Conservation (phyloP, 2,888 invertebrate genomes). For the Caenorhabditis drosophilae region DNA sequence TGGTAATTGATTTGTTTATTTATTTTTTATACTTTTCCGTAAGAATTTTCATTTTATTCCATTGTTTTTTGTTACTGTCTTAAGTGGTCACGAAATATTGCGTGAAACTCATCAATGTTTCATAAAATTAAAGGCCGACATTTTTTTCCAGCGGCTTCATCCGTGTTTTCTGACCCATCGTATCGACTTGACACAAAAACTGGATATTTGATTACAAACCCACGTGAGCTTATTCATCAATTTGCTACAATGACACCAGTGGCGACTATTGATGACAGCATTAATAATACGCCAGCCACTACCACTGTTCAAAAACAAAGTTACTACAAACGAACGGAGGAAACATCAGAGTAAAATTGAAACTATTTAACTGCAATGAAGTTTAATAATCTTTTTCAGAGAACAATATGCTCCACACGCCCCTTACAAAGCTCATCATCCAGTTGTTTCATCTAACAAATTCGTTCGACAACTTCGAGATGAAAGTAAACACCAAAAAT, state of each 20-base stretch:
- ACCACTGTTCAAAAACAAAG: slow-evolving; percentile 54
- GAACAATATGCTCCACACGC: slow-evolving; percentile 55
- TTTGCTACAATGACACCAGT: slow-evolving; percentile 68
- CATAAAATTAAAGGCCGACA: too few species aligned
- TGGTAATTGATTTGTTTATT: slow-evolving; percentile 18
- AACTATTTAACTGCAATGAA: too few species aligned
- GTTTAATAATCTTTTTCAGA: too few species aligned
- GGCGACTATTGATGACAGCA: slow-evolving; percentile 47
- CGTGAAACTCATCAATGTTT: too few species aligned
- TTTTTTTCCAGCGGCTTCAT: slow-evolving; percentile 40
- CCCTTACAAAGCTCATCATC: slow-evolving; percentile 55
- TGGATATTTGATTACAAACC: slow-evolving; percentile 67
- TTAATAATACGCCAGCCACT: slow-evolving; percentile 51
- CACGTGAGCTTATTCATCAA: slow-evolving; percentile 66
- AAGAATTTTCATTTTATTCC: slow-evolving; percentile 6
- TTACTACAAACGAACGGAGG: slow-evolving; percentile 58
- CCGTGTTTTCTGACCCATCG: slow-evolving; percentile 57
- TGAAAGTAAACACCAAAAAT: too few species aligned
- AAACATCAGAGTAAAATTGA: slow-evolving; percentile 48
- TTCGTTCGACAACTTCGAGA: slow-evolving; percentile 67
- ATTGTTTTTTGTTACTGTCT: slow-evolving; percentile 1
- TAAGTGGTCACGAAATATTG: too few species aligned
- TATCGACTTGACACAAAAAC: slow-evolving; percentile 51
- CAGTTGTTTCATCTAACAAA: slow-evolving; percentile 56
- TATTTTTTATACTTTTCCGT: neutral